Conservation (phyloP, 2,888 invertebrate genomes). For the Zygaena filipendulae region DNA sequence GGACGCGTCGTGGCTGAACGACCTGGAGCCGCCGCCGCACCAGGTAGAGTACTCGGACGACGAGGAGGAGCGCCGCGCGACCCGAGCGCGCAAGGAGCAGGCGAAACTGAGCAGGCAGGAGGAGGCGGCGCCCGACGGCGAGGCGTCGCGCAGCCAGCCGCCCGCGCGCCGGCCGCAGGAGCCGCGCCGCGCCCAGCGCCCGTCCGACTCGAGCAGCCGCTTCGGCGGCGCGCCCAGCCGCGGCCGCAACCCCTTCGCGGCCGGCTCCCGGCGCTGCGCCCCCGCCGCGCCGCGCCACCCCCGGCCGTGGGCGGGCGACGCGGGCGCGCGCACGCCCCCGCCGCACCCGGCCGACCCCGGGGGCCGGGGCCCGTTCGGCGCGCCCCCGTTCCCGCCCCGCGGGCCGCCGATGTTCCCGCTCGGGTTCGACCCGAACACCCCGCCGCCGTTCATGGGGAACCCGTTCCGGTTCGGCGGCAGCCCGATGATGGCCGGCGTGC, state of each 20-base stretch:
- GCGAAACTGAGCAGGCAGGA: constrained; percentile 27
- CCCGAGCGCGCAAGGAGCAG: constrained; percentile 38
- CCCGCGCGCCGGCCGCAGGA: constrained; percentile 25
- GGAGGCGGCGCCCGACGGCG: constrained; percentile 31
- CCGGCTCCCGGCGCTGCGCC: constrained; percentile 30
- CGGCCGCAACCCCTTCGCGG: constrained; percentile 39
- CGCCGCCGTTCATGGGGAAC: constrained; percentile 22
- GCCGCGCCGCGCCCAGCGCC: constrained; percentile 44
- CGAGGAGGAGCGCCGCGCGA: constrained; percentile 77
- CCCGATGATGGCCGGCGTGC: constrained; percentile 26
- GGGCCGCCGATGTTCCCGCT: constrained; percentile 29
- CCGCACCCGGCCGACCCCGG: constrained; percentile 25
- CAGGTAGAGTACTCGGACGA: constrained; percentile 89
- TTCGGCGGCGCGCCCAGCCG: constrained; percentile 47
- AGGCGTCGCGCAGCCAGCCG: constrained; percentile 31
- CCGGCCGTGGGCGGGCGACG: constrained; percentile 27
- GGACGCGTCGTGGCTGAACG: constrained; percentile 90
- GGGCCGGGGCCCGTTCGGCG: constrained; percentile 13
- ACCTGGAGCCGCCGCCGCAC: constrained; percentile 83
- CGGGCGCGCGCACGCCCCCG: constrained; percentile 30
- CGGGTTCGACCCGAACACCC: constrained; percentile 24
- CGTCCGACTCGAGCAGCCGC: constrained; percentile 49
- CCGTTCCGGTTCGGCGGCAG: constrained; percentile 35
- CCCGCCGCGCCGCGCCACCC: constrained; percentile 27
- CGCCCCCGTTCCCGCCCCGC: constrained; percentile 23